Conservation (phyloP, 2,113 vertebrate species). For the Oryzias melastigma region DNA sequence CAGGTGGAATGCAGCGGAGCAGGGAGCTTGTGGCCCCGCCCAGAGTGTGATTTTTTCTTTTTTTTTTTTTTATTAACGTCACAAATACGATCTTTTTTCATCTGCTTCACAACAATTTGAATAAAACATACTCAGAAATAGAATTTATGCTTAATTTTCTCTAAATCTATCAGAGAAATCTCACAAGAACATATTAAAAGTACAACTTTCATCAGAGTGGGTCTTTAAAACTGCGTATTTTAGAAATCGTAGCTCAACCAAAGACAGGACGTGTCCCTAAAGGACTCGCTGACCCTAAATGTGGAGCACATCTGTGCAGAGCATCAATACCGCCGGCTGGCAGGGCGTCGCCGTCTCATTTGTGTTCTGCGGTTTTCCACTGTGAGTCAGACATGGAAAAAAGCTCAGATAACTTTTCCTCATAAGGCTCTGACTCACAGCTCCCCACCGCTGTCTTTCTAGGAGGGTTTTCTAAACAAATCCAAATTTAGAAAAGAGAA, state of each 20-base stretch:
- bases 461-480: not conserved
- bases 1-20: no score
- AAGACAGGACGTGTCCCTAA: constrained; percentile 25
- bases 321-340: constrained; percentile 17
- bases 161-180: no score
- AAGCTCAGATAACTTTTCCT: constrained; percentile 8
- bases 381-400: constrained; percentile 59
- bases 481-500: not conserved
- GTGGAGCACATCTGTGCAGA: constrained; percentile 30
- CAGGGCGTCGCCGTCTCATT: constrained; percentile 41
- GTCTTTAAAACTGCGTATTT: no score
- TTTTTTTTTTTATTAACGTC: no score
- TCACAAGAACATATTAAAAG: no score
- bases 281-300: constrained; percentile 6
- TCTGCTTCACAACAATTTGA: no score
- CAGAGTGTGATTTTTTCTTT: no score
- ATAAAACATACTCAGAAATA: no score
- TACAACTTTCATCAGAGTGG: no score
- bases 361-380: constrained; percentile 45
- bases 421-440: not conserved
- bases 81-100: no score
- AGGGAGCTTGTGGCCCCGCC: no score
- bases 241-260: not conserved
- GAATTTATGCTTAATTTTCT: no score
- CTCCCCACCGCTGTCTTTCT: not conserved